A percentile compares a stretch with the other conserved stretches of the same genome.
Evolutionary conservation across 2,797 vertebrate species (phyloP).

Genomic region (Hephaestus fuliginosus): DNA sequence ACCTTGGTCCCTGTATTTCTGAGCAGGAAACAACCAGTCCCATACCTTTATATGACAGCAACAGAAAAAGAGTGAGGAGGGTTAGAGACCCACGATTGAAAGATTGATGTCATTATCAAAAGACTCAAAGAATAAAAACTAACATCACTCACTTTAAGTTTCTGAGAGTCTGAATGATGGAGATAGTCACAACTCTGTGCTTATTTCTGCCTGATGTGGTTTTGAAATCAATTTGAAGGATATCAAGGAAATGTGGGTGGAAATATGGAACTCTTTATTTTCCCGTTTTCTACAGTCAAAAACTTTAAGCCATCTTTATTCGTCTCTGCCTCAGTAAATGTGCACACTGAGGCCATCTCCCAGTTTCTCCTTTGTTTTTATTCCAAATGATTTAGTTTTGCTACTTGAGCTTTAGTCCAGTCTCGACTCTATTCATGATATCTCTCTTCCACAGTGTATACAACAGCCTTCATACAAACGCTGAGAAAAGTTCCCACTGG

Average conservation of each 20-base stretch:
- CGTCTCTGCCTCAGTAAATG: not conserved
- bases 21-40: conserved; percentile 97
- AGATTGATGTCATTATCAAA: not conserved
- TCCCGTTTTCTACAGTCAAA: not conserved
- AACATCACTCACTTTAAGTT: not conserved
- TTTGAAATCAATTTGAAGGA: not conserved
- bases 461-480: no score
- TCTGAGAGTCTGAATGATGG: not conserved
- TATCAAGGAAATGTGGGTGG: not conserved
- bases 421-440: not conserved
- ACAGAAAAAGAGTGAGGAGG: fast-evolving
- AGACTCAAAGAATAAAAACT: not conserved
- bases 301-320: not conserved
- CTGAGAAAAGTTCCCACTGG: not conserved
- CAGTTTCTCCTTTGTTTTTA: no score
- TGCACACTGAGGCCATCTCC: not conserved
- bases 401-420: not conserved
- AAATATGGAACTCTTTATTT: not conserved
- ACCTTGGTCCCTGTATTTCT: conserved; percentile 95
- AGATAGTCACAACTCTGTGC: not conserved
- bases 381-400: no score
- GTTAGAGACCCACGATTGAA: not conserved
- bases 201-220: not conserved
- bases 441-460: not conserved
- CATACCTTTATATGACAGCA: conserved; percentile 87